Evolutionary conservation across 92 coral and sea anemone species (phyloP), one percentile per base, ranked within the genome.

Genomic region (Siderastrea siderea): DNA sequence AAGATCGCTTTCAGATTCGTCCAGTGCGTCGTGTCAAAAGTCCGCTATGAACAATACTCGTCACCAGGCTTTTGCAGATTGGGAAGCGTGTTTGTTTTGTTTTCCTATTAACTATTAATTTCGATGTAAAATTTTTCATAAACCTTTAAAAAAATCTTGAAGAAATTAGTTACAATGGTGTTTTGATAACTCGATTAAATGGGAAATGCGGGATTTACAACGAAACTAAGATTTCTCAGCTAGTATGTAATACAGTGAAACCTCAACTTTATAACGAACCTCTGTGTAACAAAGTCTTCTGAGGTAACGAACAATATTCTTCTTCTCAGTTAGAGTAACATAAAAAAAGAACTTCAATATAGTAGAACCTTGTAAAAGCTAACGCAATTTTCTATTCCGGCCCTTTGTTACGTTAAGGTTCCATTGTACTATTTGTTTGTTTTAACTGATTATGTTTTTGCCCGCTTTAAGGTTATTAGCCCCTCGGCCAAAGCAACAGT

Each of bases 401-500:
- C 73, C 48, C 73, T 68, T 68, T 50, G 73, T 68, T 68, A 68
- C 43, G 50, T 68, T 55, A 13, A 55, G 60, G 60, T 55, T 55
- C 60, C 60, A 55, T 55, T 55, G 60, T 55, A 13, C 12, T 55
- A 55, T 55, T 5, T 68, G 73, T 68, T 46, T 44, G 43, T 68
- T 4, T 68, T 43, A 43, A 68, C 12, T 11, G 19, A 11, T 43
- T 68, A 68, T 68, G 73, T 68, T 68, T 68, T 68, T 68, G 14
- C 49, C 73, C 50, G 51, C 50, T 68, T 38, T 46, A 68, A 68
- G 73, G 73, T 68, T 52, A 74, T 81, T 65, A 62, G 65, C 44
- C 62, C 74, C 51, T 68, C 58, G 57, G 60, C 74, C 47, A 10
- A 81, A 45, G 61, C 76, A 65, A 74, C 71, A 81, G 65, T 72